A percentile compares a stretch with the other conserved stretches of the same genome.
phyloP scores from a whole-genome alignment of 2,797 vertebrate genomes.

The Perodicticus potto region DNA sequence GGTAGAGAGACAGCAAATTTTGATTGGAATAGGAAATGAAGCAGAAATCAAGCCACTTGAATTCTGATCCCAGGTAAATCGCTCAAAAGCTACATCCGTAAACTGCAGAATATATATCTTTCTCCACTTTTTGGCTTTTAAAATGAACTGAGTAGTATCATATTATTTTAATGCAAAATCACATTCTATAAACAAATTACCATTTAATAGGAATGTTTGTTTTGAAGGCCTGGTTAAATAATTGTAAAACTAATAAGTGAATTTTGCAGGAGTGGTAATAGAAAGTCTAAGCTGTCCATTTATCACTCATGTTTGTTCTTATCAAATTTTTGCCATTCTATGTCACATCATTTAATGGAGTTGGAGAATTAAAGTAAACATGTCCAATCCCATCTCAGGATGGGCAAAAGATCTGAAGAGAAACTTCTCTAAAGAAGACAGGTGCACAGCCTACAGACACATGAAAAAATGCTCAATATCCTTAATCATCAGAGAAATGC shows the following conservation, averaged over 20 bases:
- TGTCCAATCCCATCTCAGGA: too few species aligned
- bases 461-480: too few species aligned
- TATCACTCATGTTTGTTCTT: neutral
- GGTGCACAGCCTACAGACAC: too few species aligned
- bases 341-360: neutral
- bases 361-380: neutral
- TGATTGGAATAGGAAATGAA: neutral
- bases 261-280: neutral
- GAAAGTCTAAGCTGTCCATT: neutral
- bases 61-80: neutral
- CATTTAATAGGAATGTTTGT: neutral
- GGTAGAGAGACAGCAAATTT: neutral
- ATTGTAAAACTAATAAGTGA: neutral
- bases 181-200: neutral
- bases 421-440: too few species aligned
- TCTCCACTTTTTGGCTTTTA: neutral
- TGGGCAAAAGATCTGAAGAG: too few species aligned
- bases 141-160: neutral
- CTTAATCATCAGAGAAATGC: too few species aligned
- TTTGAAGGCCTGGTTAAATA: neutral
- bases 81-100: neutral
- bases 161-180: conserved; percentile 7
- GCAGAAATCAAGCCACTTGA: neutral
- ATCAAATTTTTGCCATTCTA: neutral
- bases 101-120: neutral